phyloP scores from a whole-genome alignment of 2,113 vertebrate species.

The Oophaga pumilio region DNA sequence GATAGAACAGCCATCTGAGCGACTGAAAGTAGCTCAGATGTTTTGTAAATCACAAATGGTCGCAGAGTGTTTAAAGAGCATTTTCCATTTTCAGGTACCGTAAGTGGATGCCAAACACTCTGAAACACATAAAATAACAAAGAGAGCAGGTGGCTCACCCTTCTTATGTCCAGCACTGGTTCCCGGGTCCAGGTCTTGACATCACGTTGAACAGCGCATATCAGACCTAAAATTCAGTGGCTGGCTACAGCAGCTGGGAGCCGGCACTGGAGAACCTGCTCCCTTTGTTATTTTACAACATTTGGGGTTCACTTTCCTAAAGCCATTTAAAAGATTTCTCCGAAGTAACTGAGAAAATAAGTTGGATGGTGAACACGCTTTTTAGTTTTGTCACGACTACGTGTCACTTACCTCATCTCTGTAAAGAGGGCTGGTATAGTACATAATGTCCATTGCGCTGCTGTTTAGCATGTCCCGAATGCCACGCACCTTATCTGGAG shows the following conservation, averaged over 20 bases:
- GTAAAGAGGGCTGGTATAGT: conserved; percentile 96
- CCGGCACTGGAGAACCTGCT: no score
- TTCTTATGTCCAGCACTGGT: no score
- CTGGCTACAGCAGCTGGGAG: no score
- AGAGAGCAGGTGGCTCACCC: no score
- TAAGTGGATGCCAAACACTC: no score
- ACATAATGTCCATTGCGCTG: conserved; percentile 99
- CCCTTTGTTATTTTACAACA: no score
- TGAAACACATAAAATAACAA: no score
- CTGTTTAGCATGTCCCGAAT: conserved; percentile 96
- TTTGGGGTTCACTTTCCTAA: no score
- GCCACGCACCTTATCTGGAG: conserved; percentile 95
- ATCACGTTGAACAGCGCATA: no score
- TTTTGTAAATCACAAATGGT: neutral
- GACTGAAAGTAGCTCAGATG: neutral
- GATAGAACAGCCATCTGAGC: neutral
- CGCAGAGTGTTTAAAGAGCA: neutral
- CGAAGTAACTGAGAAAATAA: neutral
- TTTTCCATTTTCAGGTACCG: no score
- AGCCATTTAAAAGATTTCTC: neutral
- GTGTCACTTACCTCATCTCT: conserved; percentile 83
- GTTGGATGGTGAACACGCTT: neutral
- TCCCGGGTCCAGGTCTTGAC: no score
- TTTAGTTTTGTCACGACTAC: neutral
- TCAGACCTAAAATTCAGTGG: no score